phyloP scores from a whole-genome alignment of 2,113 vertebrate genomes.

The Rhynchomys soricoides region DNA sequence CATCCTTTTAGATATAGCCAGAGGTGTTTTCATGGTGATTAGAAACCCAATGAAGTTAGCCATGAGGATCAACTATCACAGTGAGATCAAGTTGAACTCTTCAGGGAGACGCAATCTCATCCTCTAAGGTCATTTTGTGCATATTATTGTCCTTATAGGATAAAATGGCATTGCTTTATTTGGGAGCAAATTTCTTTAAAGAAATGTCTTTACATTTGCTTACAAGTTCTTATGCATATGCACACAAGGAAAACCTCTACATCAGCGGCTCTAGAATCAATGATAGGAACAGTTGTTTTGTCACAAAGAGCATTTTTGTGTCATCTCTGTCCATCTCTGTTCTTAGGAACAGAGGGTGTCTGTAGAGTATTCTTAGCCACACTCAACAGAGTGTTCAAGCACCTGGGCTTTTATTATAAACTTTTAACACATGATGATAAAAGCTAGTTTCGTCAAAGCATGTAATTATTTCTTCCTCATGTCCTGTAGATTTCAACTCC shows the following conservation, averaged over 20 bases:
- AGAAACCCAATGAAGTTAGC: not conserved
- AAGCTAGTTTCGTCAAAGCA: not conserved
- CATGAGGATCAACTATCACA: not conserved
- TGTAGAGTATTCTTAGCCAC: not conserved
- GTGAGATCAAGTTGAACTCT: too few species aligned
- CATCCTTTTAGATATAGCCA: not conserved
- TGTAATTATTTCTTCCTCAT: not conserved
- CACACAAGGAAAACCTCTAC: not conserved
- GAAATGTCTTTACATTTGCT: not conserved
- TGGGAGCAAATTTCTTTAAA: not conserved
- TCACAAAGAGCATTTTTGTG: not conserved
- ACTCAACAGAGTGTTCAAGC: not conserved
- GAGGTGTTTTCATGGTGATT: not conserved
- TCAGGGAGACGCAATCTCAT: not conserved
- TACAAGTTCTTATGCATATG: not conserved
- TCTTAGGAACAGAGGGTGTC: not conserved
- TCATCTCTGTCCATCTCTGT: not conserved
- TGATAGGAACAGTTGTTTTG: not conserved
- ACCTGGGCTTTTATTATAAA: not conserved
- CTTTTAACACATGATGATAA: not conserved
- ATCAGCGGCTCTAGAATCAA: accelerated
- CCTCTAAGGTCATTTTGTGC: accelerated
- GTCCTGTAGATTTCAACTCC: not conserved
- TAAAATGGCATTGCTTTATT: not conserved
- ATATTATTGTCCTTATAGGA: not conserved